Evolutionary conservation across 2,888 invertebrate genomes (phyloP), one percentile per base, ranked within the genome.

Genomic region (Cheilosia soror): DNA sequence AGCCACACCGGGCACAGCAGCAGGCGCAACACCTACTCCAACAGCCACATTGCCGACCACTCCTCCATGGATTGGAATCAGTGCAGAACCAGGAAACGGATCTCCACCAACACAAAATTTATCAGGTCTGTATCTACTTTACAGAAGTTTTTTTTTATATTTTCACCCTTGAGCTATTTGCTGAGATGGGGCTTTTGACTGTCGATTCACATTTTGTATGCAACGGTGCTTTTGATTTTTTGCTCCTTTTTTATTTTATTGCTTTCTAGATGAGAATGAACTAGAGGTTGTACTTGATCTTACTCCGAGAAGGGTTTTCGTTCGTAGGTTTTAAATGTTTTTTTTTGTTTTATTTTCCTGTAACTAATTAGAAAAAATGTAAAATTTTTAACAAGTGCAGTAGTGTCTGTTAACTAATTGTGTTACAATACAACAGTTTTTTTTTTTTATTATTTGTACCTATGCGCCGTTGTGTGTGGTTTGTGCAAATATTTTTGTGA

Each of bases 251-350:
- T 53, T 60, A 31, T 44, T 68, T 76, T 57, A 33, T 71, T 58
- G 53, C 75, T 62, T 84, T 79, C 66, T 88, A 87, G 79, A 87
- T 84, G 87, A 87, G 66, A 81, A 84, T 65, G 87, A 87, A 79
- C 83, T 88, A 57, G 88, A 88, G 82, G 77, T 88, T 55, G 85
- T 88, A 27, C 60, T 88, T 25, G 78, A 88, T 76, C 83, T 88
- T 53, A 72, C 80, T 58, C 88, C 87, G 27, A 76, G 88, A 72
- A 71, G 87, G 51, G 77, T 87, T 62, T 66, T 87, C 37, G 65
- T 87, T 87, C 88, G 88, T 88, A 88, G 53, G 88, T 88, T 76
- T 77, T 58, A 49, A 9, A 25, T n/a, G 20, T 51, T 63, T 63
- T 80, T 7, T 63, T 63, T 80, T 7, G 44, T 40, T 63, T 55